Conservation (phyloP, 2,113 vertebrate species). For the Xiphophorus hellerii region DNA sequence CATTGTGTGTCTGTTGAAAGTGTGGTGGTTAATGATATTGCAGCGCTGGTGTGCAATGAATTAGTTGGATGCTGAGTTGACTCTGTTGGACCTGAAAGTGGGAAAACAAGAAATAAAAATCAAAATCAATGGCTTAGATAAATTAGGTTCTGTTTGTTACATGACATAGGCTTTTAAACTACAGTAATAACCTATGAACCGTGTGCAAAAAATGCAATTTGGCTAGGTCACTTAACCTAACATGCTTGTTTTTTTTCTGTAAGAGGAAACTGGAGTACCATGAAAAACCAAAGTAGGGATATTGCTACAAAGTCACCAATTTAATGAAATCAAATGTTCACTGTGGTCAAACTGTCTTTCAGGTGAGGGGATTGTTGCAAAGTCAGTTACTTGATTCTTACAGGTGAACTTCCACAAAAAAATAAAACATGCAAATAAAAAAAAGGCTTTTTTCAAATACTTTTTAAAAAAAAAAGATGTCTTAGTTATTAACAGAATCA, state of each 20-base stretch:
- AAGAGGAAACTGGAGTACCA: too few relatives aligned
- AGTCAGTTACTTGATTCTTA: neutral
- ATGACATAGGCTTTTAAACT: neutral
- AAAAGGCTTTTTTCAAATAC: neutral
- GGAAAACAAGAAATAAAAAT: neutral
- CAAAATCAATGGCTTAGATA: neutral
- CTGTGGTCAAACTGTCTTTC: neutral
- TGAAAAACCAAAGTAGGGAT: too few relatives aligned
- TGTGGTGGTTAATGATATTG: conserved; percentile 3
- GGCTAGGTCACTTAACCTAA: too few relatives aligned
- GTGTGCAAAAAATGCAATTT: too few relatives aligned
- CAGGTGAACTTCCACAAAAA: neutral
- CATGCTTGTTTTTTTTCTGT: too few relatives aligned
- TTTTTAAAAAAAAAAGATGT: neutral
- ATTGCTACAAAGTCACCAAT: neutral
- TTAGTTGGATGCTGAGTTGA: neutral
- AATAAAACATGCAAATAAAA: neutral
- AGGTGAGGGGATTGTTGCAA: neutral
- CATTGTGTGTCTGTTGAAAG: neutral
- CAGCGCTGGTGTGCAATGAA: neutral
- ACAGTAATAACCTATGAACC: neutral
- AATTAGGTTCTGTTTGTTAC: neutral
- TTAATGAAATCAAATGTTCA: neutral
- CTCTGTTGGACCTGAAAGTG: conserved; percentile 30
- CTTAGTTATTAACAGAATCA: too few relatives aligned